Evolutionary conservation across 1,140 invertebrate species (phyloP).

Genomic region (Neomicropteryx cornuta): DNA sequence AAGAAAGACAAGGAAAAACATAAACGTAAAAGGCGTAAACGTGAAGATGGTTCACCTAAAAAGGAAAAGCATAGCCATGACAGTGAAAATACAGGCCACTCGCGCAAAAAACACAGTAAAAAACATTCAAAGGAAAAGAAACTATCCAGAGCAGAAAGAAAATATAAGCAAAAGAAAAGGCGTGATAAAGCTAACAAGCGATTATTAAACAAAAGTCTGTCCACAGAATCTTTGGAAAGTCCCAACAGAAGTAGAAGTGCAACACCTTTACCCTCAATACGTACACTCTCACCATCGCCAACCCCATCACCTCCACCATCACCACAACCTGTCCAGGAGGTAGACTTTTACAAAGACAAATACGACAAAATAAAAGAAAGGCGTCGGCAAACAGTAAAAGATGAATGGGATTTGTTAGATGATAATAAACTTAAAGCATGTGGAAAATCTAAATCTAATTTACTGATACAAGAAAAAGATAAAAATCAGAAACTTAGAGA

Average conservation of each 20-base stretch:
- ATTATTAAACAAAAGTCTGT: constrained; percentile 18
- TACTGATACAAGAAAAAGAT: constrained; percentile 33
- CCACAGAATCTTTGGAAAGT: constrained; percentile 29
- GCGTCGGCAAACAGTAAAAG: constrained; percentile 40
- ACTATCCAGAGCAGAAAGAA: constrained; percentile 30
- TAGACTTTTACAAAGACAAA: constrained; percentile 41
- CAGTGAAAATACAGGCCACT: constrained; percentile 18
- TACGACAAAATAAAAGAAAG: constrained; percentile 55
- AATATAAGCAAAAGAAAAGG: constrained; percentile 34
- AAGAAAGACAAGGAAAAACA: constrained; percentile 6
- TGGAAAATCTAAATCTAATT: constrained; percentile 29
- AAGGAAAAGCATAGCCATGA: constrained; percentile 12
- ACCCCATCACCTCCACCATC: constrained; percentile 18
- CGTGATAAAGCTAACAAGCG: constrained; percentile 21
- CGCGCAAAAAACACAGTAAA: constrained; percentile 28
- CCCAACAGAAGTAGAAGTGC: constrained; percentile 33
- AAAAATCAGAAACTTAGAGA: constrained; percentile 45
- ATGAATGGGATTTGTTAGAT: constrained; percentile 28
- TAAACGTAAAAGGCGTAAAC: constrained; percentile 13
- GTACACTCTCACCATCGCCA: constrained; percentile 28
- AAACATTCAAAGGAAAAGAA: constrained; percentile 26
- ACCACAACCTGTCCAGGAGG: constrained; percentile 20
- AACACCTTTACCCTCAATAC: constrained; percentile 31
- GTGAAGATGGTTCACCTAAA: constrained; percentile 16
- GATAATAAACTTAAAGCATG: constrained; percentile 27